phyloP scores from a whole-genome alignment of 2,888 invertebrate species.

The Oegoconia quadripuncta region DNA sequence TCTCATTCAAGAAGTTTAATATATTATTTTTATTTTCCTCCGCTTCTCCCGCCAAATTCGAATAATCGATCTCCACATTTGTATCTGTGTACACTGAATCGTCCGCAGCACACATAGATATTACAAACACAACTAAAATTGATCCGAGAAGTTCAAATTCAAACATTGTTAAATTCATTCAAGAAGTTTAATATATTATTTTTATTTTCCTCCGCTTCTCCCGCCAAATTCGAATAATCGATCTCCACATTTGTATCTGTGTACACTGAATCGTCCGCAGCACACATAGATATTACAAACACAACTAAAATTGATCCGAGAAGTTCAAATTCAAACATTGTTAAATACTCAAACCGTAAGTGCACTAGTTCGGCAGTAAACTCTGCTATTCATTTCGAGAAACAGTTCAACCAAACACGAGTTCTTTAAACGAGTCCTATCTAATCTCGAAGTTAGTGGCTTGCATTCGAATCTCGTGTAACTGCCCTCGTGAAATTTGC shows the following conservation, averaged over 20 bases:
- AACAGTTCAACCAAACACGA: no score
- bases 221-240: slow-evolving; percentile 54
- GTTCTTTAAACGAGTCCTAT: no score
- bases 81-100: background rate
- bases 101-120: slow-evolving; percentile 19
- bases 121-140: background rate
- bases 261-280: slow-evolving; percentile 9
- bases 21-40: slow-evolving; percentile 55
- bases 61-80: slow-evolving; percentile 50
- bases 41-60: slow-evolving; percentile 49
- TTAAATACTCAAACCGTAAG: slow-evolving; percentile 17
- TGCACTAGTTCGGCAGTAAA: slow-evolving; percentile 12
- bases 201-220: slow-evolving; percentile 56
- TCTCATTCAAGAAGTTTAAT: slow-evolving; percentile 50
- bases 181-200: slow-evolving; percentile 51
- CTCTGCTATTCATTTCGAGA: no score
- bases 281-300: slow-evolving; percentile 14
- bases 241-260: slow-evolving; percentile 31
- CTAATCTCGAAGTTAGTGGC: no score
- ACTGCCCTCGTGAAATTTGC: background rate
- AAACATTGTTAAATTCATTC: slow-evolving; percentile 28
- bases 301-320: background rate
- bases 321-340: background rate
- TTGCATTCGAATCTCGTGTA: no score
- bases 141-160: background rate